Percentiles rank a stretch among this genome's conserved stretches.
Evolutionary conservation across 2,888 invertebrate species (phyloP).

Genomic region (Acrobasis suavella): DNA sequence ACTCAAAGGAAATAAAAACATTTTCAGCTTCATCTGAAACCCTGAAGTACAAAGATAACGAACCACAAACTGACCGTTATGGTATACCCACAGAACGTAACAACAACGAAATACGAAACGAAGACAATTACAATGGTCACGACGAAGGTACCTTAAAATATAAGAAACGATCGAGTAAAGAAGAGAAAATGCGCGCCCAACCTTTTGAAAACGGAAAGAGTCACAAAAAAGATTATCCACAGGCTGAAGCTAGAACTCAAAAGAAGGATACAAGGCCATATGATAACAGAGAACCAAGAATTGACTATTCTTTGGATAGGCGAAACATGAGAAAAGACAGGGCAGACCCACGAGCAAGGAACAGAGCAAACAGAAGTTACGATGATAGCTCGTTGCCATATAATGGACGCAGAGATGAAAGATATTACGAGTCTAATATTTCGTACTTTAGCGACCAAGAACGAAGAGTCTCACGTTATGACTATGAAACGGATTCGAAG

Average conservation of each 20-base stretch:
- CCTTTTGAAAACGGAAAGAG: slow-evolving; percentile 62
- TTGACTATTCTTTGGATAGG: slow-evolving; percentile 74
- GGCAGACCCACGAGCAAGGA: slow-evolving; percentile 54
- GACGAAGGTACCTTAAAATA: slow-evolving; percentile 77
- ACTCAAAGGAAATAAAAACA: slow-evolving; percentile 74
- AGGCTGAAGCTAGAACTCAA: slow-evolving; percentile 62
- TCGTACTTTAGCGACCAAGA: slow-evolving; percentile 76
- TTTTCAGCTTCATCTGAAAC: slow-evolving; percentile 80
- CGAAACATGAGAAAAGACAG: slow-evolving; percentile 62
- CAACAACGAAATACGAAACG: slow-evolving; percentile 62
- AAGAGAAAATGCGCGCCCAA: slow-evolving; percentile 65
- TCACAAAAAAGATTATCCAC: slow-evolving; percentile 67
- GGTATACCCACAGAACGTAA: slow-evolving; percentile 71
- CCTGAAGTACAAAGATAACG: slow-evolving; percentile 74
- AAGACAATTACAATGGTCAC: slow-evolving; percentile 66
- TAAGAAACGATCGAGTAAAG: slow-evolving; percentile 69
- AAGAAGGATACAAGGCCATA: slow-evolving; percentile 65
- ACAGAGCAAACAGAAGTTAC: slow-evolving; percentile 66
- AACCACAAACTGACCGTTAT: slow-evolving; percentile 67
- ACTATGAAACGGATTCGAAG: slow-evolving; percentile 79
- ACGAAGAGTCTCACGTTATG: slow-evolving; percentile 66
- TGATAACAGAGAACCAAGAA: slow-evolving; percentile 66
- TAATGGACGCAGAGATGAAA: slow-evolving; percentile 69
- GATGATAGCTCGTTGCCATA: slow-evolving; percentile 73
- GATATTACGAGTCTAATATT: slow-evolving; percentile 74